Base-by-base conservation (phyloP, 2,797 vertebrate genomes). In the Paguma larvata region DNA sequence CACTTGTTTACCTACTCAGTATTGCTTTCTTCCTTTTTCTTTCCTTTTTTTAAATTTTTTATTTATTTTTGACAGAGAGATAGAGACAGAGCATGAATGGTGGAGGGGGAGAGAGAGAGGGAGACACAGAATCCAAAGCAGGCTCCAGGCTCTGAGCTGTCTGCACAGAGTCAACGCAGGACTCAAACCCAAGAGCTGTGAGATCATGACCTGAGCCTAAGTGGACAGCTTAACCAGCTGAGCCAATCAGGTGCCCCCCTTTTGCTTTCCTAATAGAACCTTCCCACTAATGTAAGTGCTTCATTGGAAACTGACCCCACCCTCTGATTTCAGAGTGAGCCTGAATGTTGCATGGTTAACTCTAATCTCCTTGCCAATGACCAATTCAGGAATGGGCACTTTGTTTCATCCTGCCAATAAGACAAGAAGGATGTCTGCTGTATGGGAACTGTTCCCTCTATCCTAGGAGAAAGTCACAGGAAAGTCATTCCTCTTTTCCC, bases 371-470 rank as follows among this genome's bases (percentile, higher is more conserved):
- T 67, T 77, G 78, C 77, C 92, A 92, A 14, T 32, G 56, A 23
- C 51, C 72, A n/a, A 56, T 51, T 90, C 85, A 90, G 67, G 53
- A 77, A 27, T 19, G 23, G 51, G n/a, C 32, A 41, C 19, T 73
- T 23, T 73, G 38, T 32, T 62, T 32, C 48, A 68, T 38, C 41
- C 77, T 92, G 65, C 34, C 79, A 63, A n/a, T 41, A 62, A 92
- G 70, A 94, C 8, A 25, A 88, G 62, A 95, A 72, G 19, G 38
- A 86, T 32, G 3, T 46, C 70, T 51, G 32, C 34, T 32, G 86
- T 93, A 80, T 79, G 94, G 94, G 78, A 80, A 79, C 84, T 38
- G n/a, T 32, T 44, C 83, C 30, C 34, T 63, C 53, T 32, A 53
- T 56, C 16, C 9, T 32, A 13, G 32, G 18, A 63, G 30, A 73